Evolutionary conservation across 2,797 vertebrate species (phyloP).

Genomic region (Peromyscus melanophrys): DNA sequence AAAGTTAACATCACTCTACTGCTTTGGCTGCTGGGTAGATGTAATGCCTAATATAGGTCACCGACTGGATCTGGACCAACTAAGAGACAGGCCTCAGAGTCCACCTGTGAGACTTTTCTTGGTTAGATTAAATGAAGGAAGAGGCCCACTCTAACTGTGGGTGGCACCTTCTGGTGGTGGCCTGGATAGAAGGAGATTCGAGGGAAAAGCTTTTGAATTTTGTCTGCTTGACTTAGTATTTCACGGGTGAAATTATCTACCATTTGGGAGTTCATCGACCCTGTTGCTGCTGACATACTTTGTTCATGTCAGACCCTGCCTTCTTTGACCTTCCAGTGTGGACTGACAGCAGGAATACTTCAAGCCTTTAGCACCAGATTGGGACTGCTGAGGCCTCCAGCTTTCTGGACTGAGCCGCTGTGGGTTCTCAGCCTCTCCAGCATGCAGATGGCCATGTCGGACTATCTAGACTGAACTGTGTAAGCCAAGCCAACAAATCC

Average conservation of each 20-base stretch:
- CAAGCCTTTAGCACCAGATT: neutral
- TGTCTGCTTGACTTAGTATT: neutral
- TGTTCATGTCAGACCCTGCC: no score
- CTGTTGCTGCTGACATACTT: neutral
- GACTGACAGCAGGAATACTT: neutral
- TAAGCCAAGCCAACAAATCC: neutral
- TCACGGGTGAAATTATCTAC: neutral
- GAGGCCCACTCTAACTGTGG: neutral
- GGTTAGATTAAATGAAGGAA: neutral
- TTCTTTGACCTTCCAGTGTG: neutral
- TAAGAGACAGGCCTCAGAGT: neutral
- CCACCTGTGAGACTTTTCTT: neutral
- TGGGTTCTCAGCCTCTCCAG: neutral
- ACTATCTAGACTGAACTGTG: neutral
- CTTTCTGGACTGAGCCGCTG: no score
- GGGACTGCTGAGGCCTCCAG: neutral
- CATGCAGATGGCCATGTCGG: no score
- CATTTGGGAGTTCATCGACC: neutral
- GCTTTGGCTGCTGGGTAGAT: neutral
- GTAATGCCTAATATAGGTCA: neutral
- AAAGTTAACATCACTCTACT: neutral
- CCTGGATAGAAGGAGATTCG: neutral
- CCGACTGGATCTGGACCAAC: neutral
- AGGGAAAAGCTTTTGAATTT: neutral
- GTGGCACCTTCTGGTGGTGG: neutral